These are phyloP conservation scores for Tipula unca DNA, from an alignment of 2,888 invertebrate genomes.

Conservation along the genomic window DNA sequence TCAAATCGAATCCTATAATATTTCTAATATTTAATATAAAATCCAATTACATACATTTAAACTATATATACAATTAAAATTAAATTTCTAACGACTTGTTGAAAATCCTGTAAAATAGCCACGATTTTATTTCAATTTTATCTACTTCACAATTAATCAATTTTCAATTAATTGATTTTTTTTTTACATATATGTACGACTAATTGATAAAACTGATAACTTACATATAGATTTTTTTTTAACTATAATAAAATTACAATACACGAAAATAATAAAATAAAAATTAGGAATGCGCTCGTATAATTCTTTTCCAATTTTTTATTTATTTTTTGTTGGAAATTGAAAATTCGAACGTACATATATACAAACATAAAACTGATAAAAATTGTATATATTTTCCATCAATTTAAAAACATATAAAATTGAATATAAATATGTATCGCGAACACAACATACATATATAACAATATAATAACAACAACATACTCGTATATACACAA, in stretches of 20 bases:
- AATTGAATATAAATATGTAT: background rate
- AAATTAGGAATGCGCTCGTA: background rate
- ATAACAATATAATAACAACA: background rate
- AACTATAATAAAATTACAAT: background rate
- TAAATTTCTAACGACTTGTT: background rate
- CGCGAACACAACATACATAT: background rate
- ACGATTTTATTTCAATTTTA: background rate
- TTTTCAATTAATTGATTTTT: background rate
- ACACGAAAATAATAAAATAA: background rate
- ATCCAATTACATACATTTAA: background rate
- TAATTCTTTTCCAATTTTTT: background rate
- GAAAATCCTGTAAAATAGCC: background rate
- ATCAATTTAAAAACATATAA: background rate
- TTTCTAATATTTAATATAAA: too few relatives aligned
- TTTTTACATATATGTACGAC: background rate
- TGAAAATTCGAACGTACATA: background rate
- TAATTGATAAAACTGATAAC: slow-evolving; percentile 8
- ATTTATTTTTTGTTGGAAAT: background rate
- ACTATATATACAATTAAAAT: background rate
- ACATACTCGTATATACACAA: background rate
- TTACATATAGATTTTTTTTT: background rate
- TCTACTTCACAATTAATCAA: background rate
- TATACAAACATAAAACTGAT: background rate
- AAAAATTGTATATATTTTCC: background rate
- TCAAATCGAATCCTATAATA: too few relatives aligned